A percentile compares a stretch with the other conserved stretches of the same genome.
Conservation (phyloP, 2,113 vertebrate species). For the Microcebus griseorufus region DNA sequence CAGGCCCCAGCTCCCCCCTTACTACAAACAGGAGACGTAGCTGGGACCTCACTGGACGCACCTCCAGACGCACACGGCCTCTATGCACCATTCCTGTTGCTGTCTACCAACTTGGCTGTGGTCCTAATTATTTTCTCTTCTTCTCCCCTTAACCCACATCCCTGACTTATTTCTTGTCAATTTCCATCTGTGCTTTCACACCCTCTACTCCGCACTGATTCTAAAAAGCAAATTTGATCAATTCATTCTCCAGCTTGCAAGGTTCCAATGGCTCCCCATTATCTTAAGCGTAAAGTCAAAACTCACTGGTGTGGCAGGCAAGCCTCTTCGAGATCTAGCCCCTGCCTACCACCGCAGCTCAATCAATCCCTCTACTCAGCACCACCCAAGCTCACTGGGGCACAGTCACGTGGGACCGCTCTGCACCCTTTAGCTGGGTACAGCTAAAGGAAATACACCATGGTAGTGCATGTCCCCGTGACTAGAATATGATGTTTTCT, state of each 20-base stretch:
- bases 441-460: neutral
- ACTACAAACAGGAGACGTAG: neutral
- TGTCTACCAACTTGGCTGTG: constrained; percentile 26
- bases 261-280: neutral
- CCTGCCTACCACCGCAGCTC: neutral
- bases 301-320: neutral
- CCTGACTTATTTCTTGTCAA: constrained; percentile 48
- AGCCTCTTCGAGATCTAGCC: neutral
- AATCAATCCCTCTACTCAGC: no score
- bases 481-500: neutral
- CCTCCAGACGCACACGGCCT: neutral
- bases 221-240: constrained; percentile 58
- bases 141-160: neutral
- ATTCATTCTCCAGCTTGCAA: constrained; percentile 28
- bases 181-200: constrained; percentile 65
- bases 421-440: no score
- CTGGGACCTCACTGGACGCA: neutral
- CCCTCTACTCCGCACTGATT: constrained; percentile 18
- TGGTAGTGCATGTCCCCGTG: no score
- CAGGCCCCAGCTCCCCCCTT: neutral
- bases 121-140: constrained; percentile 64
- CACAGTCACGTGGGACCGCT: neutral
- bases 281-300: neutral
- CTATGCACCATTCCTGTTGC: neutral
- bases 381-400: neutral